Evolutionary conservation across 2,888 invertebrate genomes (phyloP), one percentile per base, ranked within the genome.

Genomic region (Callosobruchus maculatus): DNA sequence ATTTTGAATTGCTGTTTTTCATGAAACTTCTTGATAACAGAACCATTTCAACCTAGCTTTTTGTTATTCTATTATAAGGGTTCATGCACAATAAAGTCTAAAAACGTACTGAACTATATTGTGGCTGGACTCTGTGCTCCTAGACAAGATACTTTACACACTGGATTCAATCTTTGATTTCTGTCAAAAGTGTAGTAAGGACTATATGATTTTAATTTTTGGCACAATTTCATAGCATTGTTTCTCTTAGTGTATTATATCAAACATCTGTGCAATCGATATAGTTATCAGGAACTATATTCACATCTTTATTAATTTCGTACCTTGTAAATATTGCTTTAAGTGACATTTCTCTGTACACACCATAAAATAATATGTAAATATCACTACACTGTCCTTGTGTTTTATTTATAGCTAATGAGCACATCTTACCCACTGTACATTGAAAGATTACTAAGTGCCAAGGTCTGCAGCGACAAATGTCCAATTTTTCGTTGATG

Each of bases 391-490:
- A 49, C 18, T 49, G 49, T 49, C 49, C 26, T 26, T 26, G 13
- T 49, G 3, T 3, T 49, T 49, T 49, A 49, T 49, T 49, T 49
- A 49, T 49, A 49, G 1, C 49, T 18, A 13, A 49, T 13, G 9
- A 49, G 49, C 3, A 49, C 13, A 49, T 49, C 13, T 18, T 49
- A 7, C 49, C 18, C 49, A 49, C 49, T 49, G 49, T 49, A 49
- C 49, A 49, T 49, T 49, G 49, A 49, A 30, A 49, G 49, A 49
- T 71, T 71, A 71, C 22, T 71, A 71, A 71, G 71, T 71, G 71
- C 71, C 71, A 71, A 71, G 71, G 31, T 70, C 7, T 49, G 13
- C 49, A 13, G 49, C 49, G 49, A 49, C 49, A 49, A 49, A 49
- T 49, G 13, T 49, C 49, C 1, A 49, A 13, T 49, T 49, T 1